Percentiles rank a stretch among this genome's conserved stretches.
Conservation (phyloP, 1,140 invertebrate genomes). For the Pygmarrhopalites habei region DNA sequence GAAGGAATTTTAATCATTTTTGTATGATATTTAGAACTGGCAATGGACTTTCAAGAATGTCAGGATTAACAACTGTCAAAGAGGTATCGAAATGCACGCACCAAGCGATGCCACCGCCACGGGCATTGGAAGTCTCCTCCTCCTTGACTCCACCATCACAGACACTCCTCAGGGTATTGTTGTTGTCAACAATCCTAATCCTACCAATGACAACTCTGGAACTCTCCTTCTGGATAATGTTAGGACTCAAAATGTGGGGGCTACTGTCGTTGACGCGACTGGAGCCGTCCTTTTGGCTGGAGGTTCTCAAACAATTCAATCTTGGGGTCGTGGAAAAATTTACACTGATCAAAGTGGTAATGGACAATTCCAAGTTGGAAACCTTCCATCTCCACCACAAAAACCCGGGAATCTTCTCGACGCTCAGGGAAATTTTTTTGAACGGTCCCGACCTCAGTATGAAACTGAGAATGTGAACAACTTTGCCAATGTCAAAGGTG, state of each 20-base stretch:
- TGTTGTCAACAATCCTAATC: slow-evolving; percentile 6
- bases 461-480: slow-evolving; percentile 15
- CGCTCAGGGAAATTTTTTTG: slow-evolving; percentile 24
- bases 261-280: slow-evolving; percentile 7
- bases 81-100: slow-evolving; percentile 30
- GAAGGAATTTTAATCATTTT: background rate
- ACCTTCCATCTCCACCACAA: slow-evolving; percentile 16
- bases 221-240: slow-evolving; percentile 35
- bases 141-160: slow-evolving; percentile 27
- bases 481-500: slow-evolving; percentile 29
- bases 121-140: slow-evolving; percentile 27
- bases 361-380: background rate
- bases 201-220: slow-evolving; percentile 20
- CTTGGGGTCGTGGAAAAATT: slow-evolving; percentile 30
- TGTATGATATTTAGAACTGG: slow-evolving; percentile 29
- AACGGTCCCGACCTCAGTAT: slow-evolving; percentile 31
- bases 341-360: slow-evolving; percentile 24
- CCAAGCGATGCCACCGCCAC: background rate
- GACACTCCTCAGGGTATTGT: slow-evolving; percentile 27
- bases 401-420: slow-evolving; percentile 25
- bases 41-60: slow-evolving; percentile 37
- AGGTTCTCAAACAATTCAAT: slow-evolving; percentile 14
- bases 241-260: slow-evolving; percentile 7
- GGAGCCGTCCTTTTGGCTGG: slow-evolving; percentile 12
- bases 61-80: slow-evolving; percentile 4